Base-by-base conservation (phyloP, 2,888 invertebrate species). In the Agrenia bidenticulata region DNA sequence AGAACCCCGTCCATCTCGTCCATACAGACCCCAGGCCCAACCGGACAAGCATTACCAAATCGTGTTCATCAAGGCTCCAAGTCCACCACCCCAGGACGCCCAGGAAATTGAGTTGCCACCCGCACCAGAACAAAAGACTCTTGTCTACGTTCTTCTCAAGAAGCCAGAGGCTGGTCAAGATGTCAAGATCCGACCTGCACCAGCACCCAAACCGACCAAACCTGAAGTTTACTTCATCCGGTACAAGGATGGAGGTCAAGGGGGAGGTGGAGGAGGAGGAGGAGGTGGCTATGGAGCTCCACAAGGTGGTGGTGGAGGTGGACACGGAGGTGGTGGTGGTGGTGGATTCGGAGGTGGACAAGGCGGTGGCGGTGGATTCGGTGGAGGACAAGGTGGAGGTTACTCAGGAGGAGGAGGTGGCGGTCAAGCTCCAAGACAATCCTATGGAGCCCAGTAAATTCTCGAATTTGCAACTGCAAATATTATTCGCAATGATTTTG, bases 1-100 rank as follows among this genome's bases (percentile, higher is more conserved):
- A 27, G 63, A 66, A 23, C 63, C 63, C 19, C 51, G 63, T 19
- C 63, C 61, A 41, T n/a, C 51, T 5, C 54, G 68, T 2, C 69
- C 69, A 15, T 56, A 59, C 41, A 42, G 49, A 26, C 61, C 56
- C 23, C 58, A 59, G 19, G 15, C 54, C 54, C 58, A 54, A 26
- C 69, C 59, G 39, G 69, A 69, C 39, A 69, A 69, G 32, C 69
- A 69, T 19, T 69, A 69, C 42, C 64, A 64, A 58, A 69, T 69
- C 45, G 66, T 69, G 39, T 69, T 69, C 58, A 69, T 69, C 51
- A 69, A 69, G 41, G 68, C 69, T 23, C 69, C 69, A 37, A 58
- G 60, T 19, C 69, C 69, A 13, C 57, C 63, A n/a, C 63, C 66
- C 15, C 69, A 69, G 39, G 69, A 69, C 37, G 63, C 55, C 15